Base-by-base conservation (phyloP, 2,888 invertebrate species). In the Noctua janthe region DNA sequence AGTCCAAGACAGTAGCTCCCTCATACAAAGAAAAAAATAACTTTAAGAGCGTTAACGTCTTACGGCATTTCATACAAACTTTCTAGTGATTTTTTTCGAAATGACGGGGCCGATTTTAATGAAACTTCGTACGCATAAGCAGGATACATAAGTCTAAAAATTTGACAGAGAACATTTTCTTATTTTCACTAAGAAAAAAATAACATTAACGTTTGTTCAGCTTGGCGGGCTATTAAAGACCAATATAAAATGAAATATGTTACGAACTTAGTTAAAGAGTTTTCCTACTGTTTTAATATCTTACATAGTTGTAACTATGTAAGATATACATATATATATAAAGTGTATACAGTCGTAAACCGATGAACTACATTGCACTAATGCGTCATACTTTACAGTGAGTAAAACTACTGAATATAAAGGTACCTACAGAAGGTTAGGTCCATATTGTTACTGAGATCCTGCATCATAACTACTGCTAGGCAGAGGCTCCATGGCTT, bases 201-300 rank as follows among this genome's bases (percentile, higher is more conserved):
- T 29, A 64, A 17, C 64, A 78, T 77, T 67, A 51, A 67, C n/a
- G 47, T 15, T 70, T 77, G 54, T 56, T 20, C 39, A 67, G 47
- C 69, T 47, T n/a, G 17, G 47, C 15, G 20, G 51, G 59, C 51
- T 56, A 62, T 72, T 72, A 54, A 39, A 64, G 20, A 72, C n/a
- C 72, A 72, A 82, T 82, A 84, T 80, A 80, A 69, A 84, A 84
- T 84, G 69, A 82, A 82, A 71, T 81, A 83, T 81, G 64, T 82
- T 85, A 66, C 51, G 59, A 47, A 59, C 67, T 74, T 69, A 81
- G 67, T 47, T 17, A 66, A 85, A 74, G 64, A 81, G 74, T 77
- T 62, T 35, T 35, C 62, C 69, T 47, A 79, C 71, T 84, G 71
- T 81, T 83, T 86, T 82, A 84, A 82, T 82, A 82, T 71, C 82